Percentiles rank a stretch among this genome's conserved stretches.
These are phyloP conservation scores for Drosophila subobscura DNA, from an alignment of 1,140 invertebrate species.

Conservation along the genomic window DNA sequence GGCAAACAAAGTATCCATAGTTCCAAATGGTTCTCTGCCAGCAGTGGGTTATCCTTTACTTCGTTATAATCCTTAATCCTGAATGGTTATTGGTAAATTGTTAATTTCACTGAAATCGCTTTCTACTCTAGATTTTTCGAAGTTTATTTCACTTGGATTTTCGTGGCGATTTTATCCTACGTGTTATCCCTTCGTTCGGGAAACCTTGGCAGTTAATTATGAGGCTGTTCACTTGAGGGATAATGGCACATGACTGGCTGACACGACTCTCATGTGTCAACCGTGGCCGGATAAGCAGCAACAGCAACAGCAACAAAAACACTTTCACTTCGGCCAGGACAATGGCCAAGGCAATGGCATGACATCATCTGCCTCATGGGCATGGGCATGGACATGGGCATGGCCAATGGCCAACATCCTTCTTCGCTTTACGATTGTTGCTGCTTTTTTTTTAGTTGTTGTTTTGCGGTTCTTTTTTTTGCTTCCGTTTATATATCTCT, in stretches of 20 bases:
- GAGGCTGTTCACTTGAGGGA: conserved; percentile 50
- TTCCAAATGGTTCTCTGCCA: conserved; percentile 2
- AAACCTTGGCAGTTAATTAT: conserved; percentile 41
- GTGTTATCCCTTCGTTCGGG: conserved; percentile 5
- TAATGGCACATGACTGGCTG: conserved; percentile 61
- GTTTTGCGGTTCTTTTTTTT: conserved; percentile 28
- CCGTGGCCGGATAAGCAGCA: conserved; percentile 18
- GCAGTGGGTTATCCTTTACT: conserved; percentile 32
- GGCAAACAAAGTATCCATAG: conserved; percentile 60
- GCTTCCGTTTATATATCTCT: conserved; percentile 9
- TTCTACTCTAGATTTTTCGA: conserved; percentile 7
- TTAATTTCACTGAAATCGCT: conserved; percentile 33
- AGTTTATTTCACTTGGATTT: conserved; percentile 27
- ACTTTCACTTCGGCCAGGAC: conserved; percentile 65
- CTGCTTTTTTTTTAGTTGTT: conserved; percentile 12
- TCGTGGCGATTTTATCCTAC: conserved; percentile 13
- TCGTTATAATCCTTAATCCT: conserved; percentile 53
- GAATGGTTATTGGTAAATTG: conserved; percentile 46
- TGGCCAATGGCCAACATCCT: conserved; percentile 43
- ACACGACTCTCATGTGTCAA: conserved; percentile 56
- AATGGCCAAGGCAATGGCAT: conserved; percentile 50
- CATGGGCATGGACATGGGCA: not conserved
- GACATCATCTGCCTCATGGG: conserved; percentile 68
- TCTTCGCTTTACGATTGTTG: conserved; percentile 31
- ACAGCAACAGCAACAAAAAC: conserved; percentile 36